Evolutionary conservation across 2,113 vertebrate species (phyloP).

Genomic region (Poicephalus gulielmi): DNA sequence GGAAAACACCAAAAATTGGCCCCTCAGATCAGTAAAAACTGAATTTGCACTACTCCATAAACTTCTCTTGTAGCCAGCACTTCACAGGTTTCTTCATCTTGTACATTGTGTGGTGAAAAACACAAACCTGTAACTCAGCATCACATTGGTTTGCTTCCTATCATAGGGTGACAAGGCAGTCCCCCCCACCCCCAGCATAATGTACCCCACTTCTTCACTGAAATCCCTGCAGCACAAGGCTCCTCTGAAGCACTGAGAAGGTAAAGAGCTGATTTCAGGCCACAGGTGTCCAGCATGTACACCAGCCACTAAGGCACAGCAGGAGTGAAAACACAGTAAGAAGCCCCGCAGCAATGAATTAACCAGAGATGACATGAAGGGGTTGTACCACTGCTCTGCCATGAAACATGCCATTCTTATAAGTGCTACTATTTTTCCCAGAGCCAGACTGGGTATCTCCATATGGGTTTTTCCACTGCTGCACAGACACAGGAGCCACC

Average conservation of each 20-base stretch:
- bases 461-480: neutral
- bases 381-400: neutral
- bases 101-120: rapidly evolving
- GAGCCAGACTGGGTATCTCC: neutral
- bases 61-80: neutral
- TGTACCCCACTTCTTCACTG: neutral
- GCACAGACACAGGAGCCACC: neutral
- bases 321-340: neutral
- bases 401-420: neutral
- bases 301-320: neutral
- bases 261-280: neutral
- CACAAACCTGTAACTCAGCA: neutral
- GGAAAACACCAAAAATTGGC: neutral
- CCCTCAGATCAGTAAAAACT: neutral
- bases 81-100: neutral
- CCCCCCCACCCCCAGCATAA: rapidly evolving
- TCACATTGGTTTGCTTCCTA: neutral
- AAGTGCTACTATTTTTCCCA: neutral
- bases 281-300: too few relatives aligned
- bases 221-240: neutral
- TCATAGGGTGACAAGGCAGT: neutral
- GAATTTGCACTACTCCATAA: neutral
- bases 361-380: neutral
- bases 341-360: neutral
- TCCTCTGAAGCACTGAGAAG: neutral